Conservation (phyloP, 2,888 invertebrate species). For the Resseliella maxima region DNA sequence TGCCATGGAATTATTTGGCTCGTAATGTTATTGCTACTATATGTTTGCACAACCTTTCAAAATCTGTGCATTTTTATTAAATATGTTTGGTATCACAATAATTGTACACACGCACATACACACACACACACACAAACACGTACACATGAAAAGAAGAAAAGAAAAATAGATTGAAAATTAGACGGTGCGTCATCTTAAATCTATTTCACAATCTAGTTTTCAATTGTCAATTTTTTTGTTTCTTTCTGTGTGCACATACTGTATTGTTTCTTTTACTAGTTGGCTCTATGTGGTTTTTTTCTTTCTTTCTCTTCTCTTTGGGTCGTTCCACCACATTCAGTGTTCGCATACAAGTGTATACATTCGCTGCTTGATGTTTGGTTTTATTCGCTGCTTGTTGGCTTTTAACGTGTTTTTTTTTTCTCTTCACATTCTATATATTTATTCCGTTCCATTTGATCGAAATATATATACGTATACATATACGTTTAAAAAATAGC, state of each 20-base stretch:
- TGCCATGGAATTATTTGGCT: not conserved
- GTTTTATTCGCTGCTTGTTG: constrained; percentile 1
- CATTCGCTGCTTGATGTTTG: constrained; percentile 9
- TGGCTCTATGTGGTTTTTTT: not conserved
- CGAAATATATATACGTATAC: not conserved
- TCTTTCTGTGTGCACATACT: constrained; percentile 18
- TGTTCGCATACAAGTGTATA: constrained; percentile 35
- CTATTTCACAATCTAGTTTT: constrained; percentile 48
- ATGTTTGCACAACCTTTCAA: constrained; percentile 39
- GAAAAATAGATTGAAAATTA: not conserved
- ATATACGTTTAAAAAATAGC: not conserved
- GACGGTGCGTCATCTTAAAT: constrained; percentile 47
- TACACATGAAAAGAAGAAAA: not conserved
- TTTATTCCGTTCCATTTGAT: constrained; percentile 51
- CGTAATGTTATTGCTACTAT: not conserved
- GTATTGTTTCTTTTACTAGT: constrained; percentile 31
- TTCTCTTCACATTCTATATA: not conserved
- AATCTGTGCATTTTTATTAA: constrained; percentile 12
- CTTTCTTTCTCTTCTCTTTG: constrained; percentile 45
- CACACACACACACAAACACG: too few species aligned
- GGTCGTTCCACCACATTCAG: constrained; percentile 41
- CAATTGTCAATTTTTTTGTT: constrained; percentile 27
- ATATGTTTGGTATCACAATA: constrained; percentile 2
- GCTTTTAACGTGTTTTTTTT: not conserved
- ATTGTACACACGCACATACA: not conserved